phyloP scores from a whole-genome alignment of 2,797 vertebrate genomes.

The Alcedo quadribrachys region DNA sequence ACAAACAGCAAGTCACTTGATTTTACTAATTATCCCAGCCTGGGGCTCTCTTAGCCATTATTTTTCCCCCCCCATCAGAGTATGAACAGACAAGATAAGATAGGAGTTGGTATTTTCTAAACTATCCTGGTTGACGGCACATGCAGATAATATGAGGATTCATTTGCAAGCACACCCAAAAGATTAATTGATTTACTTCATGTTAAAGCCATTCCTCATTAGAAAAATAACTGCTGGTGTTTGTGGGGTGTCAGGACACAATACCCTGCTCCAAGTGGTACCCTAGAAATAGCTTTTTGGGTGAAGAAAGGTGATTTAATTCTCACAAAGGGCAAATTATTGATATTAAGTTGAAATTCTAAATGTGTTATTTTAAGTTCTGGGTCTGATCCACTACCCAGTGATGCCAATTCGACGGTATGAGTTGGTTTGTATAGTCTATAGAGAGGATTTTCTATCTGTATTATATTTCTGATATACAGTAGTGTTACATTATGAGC shows the following conservation, averaged over 20 bases:
- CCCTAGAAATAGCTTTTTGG: background rate
- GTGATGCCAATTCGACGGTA: background rate
- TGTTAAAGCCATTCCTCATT: background rate
- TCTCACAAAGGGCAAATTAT: background rate
- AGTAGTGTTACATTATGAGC: background rate
- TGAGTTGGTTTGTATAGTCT: background rate
- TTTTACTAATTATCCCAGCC: conserved; percentile 77
- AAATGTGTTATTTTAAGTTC: background rate
- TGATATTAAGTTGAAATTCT: background rate
- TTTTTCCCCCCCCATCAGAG: conserved; percentile 2
- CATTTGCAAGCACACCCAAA: background rate
- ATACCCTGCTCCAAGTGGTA: accelerated
- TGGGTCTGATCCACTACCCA: background rate
- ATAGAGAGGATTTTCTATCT: background rate
- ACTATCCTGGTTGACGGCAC: conserved; percentile 21
- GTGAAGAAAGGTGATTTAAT: background rate
- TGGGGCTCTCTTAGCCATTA: conserved; percentile 46
- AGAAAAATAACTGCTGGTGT: background rate
- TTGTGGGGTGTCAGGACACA: background rate
- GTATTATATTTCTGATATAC: background rate
- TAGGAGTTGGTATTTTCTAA: conserved; percentile 65
- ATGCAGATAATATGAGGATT: conserved; percentile 25
- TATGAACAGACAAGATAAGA: conserved; percentile 75
- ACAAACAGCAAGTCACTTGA: conserved; percentile 61
- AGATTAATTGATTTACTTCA: conserved; percentile 51